phyloP scores from a whole-genome alignment of 2,113 vertebrate genomes.

The Tupaia tana region DNA sequence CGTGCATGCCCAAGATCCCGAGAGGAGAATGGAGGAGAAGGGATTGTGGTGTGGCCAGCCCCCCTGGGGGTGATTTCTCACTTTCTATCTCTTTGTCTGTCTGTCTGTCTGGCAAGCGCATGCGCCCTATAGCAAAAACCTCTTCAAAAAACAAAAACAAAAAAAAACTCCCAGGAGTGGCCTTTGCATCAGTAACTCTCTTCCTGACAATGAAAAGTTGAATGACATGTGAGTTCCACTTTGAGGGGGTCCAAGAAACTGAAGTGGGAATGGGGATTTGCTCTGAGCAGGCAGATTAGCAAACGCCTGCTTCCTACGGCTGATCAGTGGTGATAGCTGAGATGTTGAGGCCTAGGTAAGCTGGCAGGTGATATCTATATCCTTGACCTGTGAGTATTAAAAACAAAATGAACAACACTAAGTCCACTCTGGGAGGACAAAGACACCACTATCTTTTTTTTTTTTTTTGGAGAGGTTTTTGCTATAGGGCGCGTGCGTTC shows the following conservation, averaged over 20 bases:
- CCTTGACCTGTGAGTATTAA: not conserved
- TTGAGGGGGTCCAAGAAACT: not conserved
- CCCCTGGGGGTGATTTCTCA: too few species aligned
- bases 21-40: too few species aligned
- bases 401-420: too few species aligned
- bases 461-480: too few species aligned
- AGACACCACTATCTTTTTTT: not conserved
- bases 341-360: not conserved
- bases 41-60: too few species aligned
- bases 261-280: not conserved
- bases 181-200: not conserved
- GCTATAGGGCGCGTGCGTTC: too few species aligned
- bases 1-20: too few species aligned
- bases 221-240: not conserved
- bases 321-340: not conserved
- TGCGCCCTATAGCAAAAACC: too few species aligned
- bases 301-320: not conserved
- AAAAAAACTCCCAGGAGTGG: not conserved
- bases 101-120: too few species aligned
- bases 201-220: conserved; percentile 15
- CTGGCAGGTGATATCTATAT: not conserved
- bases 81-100: too few species aligned
- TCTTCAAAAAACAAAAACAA: too few species aligned
- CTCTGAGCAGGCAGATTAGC: not conserved
- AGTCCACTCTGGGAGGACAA: not conserved